These are phyloP conservation scores for Pachyramphus minor DNA, from an alignment of 2,113 vertebrate genomes.

Conservation along the genomic window DNA sequence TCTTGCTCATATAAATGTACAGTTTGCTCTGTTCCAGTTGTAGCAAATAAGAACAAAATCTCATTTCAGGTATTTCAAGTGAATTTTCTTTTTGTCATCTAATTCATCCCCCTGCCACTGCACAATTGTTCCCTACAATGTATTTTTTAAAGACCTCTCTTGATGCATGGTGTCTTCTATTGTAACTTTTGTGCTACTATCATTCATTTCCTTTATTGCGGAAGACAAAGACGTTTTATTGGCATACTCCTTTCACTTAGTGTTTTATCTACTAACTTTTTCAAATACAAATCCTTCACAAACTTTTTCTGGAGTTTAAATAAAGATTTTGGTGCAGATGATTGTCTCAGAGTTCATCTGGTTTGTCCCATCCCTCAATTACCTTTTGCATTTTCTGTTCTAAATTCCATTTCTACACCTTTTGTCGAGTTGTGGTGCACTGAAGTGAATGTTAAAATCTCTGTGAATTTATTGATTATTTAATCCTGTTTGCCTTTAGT, in stretches of 20 bases:
- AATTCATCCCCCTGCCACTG: conserved; percentile 27
- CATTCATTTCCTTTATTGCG: conserved; percentile 41
- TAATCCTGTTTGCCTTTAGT: neutral
- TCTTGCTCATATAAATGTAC: neutral
- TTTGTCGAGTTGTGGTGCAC: neutral
- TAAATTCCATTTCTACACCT: neutral
- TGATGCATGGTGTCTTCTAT: conserved; percentile 47
- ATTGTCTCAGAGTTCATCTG: neutral
- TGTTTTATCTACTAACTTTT: conserved; percentile 43
- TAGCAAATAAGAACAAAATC: conserved; percentile 12
- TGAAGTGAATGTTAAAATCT: neutral
- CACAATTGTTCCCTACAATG: conserved; percentile 13
- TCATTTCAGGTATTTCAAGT: conserved; percentile 7
- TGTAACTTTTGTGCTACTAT: conserved; percentile 48
- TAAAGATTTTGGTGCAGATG: neutral
- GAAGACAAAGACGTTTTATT: conserved; percentile 55
- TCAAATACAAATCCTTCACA: neutral
- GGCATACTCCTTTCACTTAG: conserved; percentile 6
- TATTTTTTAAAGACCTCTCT: conserved; percentile 17
- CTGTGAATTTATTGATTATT: neutral
- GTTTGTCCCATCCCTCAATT: neutral
- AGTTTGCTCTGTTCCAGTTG: neutral
- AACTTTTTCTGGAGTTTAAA: conserved; percentile 30
- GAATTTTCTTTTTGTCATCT: conserved; percentile 28
- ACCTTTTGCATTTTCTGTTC: neutral